Base-by-base conservation (phyloP, 1,140 invertebrate species). In the Phortica variegata region DNA sequence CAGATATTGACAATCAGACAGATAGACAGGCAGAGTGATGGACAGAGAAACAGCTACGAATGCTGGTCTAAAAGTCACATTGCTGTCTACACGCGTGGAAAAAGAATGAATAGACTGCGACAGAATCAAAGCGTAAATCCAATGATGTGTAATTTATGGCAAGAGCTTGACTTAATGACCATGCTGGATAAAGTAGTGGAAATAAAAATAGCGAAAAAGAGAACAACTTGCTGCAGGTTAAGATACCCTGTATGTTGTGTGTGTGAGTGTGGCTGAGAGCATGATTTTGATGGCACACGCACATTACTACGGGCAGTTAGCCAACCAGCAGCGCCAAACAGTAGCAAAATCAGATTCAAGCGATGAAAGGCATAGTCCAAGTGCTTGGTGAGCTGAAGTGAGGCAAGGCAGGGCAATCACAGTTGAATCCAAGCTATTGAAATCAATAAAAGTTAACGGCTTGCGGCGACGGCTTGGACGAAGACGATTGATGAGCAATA, bases 361-460 rank as follows among this genome's bases (percentile, higher is more conserved):
- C n/a, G n/a, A n/a, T 66, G 60, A 68, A 66, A 68, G 63, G 63
- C 63, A 63, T 68, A 68, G 62, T 5, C 33, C 66, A 58, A 63
- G 63, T 60, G 68, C 63, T 66, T 66, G 66, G 62, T 66, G 62
- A 68, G 62, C 56, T 47, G 56, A 26, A 3, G 18, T 43, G 46
- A 20, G 17, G 45, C 36, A 49, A 53, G 54, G 31, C 46, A 36
- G 46, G 57, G 61, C 63, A 68, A 68, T 63, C 63, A 60, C 60
- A 58, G 63, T 58, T 52, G 57, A 68, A 68, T 68, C 63, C 62
- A 49, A 52, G 63, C 65, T 60, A 68, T 68, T 68, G 63, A 60
- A 68, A 68, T 68, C 63, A 68, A 68, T 68, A 68, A 68, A 68
- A 68, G 60, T 68, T 68, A 68, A 68, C 63, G 57, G 63, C 63